Evolutionary conservation across 2,113 vertebrate genomes (phyloP).

Genomic region (Anas platyrhynchos): DNA sequence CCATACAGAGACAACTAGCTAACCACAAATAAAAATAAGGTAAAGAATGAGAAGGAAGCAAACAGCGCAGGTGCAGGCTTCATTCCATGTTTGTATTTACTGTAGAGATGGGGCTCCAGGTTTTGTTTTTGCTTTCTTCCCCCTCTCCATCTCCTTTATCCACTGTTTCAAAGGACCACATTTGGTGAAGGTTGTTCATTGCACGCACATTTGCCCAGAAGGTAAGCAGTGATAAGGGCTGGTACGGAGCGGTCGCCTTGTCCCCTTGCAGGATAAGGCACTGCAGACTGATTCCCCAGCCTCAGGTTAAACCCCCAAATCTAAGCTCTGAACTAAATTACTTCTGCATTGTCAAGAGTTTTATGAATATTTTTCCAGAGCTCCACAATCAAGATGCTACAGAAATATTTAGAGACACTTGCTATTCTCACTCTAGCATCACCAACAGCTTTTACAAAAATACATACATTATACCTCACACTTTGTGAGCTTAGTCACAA

Average conservation of each 20-base stretch:
- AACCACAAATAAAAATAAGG: not conserved
- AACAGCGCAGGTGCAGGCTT: not conserved
- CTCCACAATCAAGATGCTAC: not conserved
- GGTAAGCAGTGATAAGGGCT: not conserved
- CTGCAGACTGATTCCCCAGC: not conserved
- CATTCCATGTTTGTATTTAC: not conserved
- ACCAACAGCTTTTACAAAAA: not conserved
- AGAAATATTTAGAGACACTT: not conserved
- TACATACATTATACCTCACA: too few species aligned
- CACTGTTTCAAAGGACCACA: rapidly evolving
- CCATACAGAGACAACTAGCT: not conserved
- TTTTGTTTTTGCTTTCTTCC: not conserved
- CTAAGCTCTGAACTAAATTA: not conserved
- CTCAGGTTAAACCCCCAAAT: not conserved
- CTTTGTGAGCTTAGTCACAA: not conserved
- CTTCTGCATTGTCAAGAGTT: not conserved
- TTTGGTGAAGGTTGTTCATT: not conserved
- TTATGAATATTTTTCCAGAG: not conserved
- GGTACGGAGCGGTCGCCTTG: rapidly evolving
- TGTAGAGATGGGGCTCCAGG: not conserved
- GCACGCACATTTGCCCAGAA: rapidly evolving
- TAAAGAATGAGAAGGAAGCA: not conserved
- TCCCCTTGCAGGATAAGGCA: not conserved
- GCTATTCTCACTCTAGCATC: rapidly evolving
- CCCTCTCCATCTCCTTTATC: not conserved